Evolutionary conservation across 2,797 vertebrate genomes (phyloP), one percentile per base, ranked within the genome.

Genomic region (Artibeus jamaicensis): DNA sequence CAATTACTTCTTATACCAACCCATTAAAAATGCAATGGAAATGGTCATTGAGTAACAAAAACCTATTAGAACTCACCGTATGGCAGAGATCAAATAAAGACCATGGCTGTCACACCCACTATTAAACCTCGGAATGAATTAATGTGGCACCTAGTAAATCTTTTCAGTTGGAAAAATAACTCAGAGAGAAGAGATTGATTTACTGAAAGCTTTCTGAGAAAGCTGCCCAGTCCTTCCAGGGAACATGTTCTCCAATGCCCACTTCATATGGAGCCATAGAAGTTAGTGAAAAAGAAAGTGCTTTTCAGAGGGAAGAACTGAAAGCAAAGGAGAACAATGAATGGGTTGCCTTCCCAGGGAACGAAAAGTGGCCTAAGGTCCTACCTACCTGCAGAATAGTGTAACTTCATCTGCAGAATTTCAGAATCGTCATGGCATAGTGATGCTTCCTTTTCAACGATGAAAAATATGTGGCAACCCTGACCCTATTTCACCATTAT

Each of bases 161-260:
- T 87, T 85, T 88, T 82, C 59, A 94, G n/a, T 78, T 90, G 22
- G 42, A 88, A 82, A 89, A 93, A 44, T 65, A 79, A 16, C n/a
- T 55, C 39, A 50, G 18, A n/a, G n/a, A 29, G 68, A 90, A 87
- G 65, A 81, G 50, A 84, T 44, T 81, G 57, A 82, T 48, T 84
- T 71, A 42, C 11, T 88, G 42, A 50, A 94, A 93, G 21, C n/a
- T 21, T 62, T 5, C n/a, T 86, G 24, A 84, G 65, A 86, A 86
- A 78, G 29, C 8, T 79, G 1, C 26, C 37, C 34, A 70, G 15
- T 65, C 26, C 7, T 79, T 89, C 42, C 86, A 34, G 9, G 34
- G 22, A 70, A 73, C 11, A 29, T 15, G 55, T 79, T 95, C 44
- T n/a, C 19, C 24, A 83, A 9, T 48, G 22, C 21, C 65, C 16